Conservation (phyloP, 2,797 vertebrate genomes). For the Staurois parvus region DNA sequence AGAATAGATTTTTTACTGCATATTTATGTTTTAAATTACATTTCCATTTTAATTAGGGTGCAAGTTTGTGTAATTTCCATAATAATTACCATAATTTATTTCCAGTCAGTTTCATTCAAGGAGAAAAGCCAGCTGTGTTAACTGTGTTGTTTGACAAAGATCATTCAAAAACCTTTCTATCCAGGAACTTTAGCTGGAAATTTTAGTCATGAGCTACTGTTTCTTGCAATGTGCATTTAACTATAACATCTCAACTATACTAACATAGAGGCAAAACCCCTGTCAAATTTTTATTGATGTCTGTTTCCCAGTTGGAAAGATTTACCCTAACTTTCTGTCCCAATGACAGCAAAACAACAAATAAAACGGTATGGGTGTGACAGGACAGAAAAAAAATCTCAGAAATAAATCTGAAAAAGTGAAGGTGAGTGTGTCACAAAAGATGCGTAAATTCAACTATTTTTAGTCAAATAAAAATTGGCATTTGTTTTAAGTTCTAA, state of each 20-base stretch:
- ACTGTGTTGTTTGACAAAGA: constrained; percentile 65
- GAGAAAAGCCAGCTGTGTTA: constrained; percentile 65
- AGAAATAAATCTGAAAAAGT: no score
- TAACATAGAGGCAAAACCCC: no score
- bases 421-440: no score
- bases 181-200: constrained; percentile 1
- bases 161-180: constrained; percentile 65
- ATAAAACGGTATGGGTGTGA: no score
- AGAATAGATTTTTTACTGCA: constrained; percentile 60
- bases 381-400: no score
- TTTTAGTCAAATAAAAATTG: no score
- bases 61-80: constrained; percentile 76
- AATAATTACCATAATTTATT: constrained; percentile 73
- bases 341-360: no score
- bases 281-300: no score
- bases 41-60: constrained; percentile 77
- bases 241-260: neutral
- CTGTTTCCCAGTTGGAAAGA: no score
- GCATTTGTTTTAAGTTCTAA: no score
- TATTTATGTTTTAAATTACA: constrained; percentile 75
- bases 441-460: no score
- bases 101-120: constrained; percentile 65
- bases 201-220: constrained; percentile 31
- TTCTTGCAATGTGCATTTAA: constrained; percentile 20
- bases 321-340: no score